These are phyloP conservation scores for Lamprologus sp. DNA, from an alignment of 2,113 vertebrate species.

Conservation along the genomic window DNA sequence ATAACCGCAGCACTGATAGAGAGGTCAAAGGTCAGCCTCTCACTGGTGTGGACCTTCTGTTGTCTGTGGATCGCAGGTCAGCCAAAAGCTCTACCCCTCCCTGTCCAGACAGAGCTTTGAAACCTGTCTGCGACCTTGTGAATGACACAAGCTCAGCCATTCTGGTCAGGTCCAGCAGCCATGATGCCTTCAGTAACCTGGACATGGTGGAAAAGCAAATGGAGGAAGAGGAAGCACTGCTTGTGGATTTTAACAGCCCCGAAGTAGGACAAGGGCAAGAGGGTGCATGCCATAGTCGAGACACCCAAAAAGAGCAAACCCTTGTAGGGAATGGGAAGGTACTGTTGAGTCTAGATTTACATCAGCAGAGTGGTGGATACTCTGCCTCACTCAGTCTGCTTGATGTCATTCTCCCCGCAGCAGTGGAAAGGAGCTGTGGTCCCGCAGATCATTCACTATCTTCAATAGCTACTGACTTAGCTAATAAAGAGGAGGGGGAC, in stretches of 20 bases:
- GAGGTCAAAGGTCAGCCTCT: slow-evolving; percentile 71
- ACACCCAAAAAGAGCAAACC: not conserved
- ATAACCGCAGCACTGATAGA: slow-evolving; percentile 4
- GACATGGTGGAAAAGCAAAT: slow-evolving; percentile 60
- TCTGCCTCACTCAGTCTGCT: slow-evolving; percentile 44
- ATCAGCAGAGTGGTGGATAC: not conserved
- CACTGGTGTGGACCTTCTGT: slow-evolving; percentile 86
- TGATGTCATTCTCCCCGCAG: slow-evolving; percentile 66
- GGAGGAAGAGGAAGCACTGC: slow-evolving; percentile 50
- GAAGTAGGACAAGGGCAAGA: slow-evolving; percentile 21
- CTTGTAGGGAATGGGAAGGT: not conserved
- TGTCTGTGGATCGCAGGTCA: slow-evolving; percentile 76
- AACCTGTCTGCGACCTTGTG: slow-evolving; percentile 89
- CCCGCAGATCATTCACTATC: not conserved
- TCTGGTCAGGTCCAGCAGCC: slow-evolving; percentile 60
- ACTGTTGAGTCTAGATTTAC: slow-evolving; percentile 5
- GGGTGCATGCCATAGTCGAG: not conserved
- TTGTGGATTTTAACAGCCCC: slow-evolving; percentile 69
- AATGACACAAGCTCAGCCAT: slow-evolving; percentile 79
- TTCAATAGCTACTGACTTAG: not conserved
- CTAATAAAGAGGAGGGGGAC: not conserved
- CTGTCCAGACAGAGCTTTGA: slow-evolving; percentile 70
- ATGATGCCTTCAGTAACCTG: slow-evolving; percentile 68
- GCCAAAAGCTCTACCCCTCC: slow-evolving; percentile 65
- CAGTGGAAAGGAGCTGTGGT: slow-evolving; percentile 39